Base-by-base conservation (phyloP, 2,888 invertebrate genomes). In the Eulithis testata region DNA sequence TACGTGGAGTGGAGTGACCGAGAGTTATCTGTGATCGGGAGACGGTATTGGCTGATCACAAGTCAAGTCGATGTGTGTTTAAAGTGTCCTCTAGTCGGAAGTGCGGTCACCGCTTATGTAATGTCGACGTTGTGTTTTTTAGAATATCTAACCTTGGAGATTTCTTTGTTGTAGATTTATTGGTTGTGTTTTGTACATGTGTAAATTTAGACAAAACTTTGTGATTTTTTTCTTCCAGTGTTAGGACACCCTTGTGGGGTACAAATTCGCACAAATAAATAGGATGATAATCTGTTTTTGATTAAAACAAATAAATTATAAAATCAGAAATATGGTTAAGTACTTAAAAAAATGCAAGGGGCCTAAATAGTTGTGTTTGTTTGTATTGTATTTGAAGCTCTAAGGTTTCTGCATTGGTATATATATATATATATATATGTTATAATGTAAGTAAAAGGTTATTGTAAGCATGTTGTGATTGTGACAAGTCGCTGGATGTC, bases 401-500 rank as follows among this genome's bases (percentile, higher is more conserved):
- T 57, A 62, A 68, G 70, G 66, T 68, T 65, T 66, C 62, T 37
- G 31, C 40, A 60, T 60, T 55, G 45, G 60, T 55, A 11, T 14
- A 8, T 27, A 11, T 40, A 43, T 50, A 49, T 63, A 40, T 40
- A 8, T 7, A 8, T 9, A 61, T 65, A 65, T 65, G 49, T 66
- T 49, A 50, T 61, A 64, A 57, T 27, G 40, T 43, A 52, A 44
- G 47, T n/a, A 50, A 63, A 43, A 63, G 63, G 63, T 65, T 56
- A 57, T 5, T 45, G 53, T 71, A 66, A 68, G 68, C 56, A 68
- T 60, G 57, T 66, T 70, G 68, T 68, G 68, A 66, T 66, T 31
- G 68, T 57, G 61, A 44, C 61, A 57, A 60, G 65, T 53, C 45
- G n/a, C 62, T 11, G 60, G 21, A 47, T 55, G 52, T 61, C 65